phyloP scores from a whole-genome alignment of 2,888 invertebrate genomes.

The Halictus quadricinctus region DNA sequence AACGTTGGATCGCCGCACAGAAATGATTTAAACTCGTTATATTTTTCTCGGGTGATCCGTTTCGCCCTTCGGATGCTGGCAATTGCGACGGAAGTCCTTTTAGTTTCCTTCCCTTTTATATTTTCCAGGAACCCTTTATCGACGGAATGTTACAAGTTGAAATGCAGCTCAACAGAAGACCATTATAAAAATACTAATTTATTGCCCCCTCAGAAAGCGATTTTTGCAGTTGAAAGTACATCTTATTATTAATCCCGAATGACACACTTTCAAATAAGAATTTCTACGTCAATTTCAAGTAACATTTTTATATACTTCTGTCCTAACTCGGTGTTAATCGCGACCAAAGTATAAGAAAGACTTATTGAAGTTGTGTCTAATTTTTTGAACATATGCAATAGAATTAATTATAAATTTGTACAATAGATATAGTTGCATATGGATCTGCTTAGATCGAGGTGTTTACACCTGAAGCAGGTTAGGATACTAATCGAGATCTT shows the following conservation, averaged over 20 bases:
- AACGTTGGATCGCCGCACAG: neutral
- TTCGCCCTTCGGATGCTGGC: neutral
- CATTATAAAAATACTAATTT: neutral
- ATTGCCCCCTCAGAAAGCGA: neutral
- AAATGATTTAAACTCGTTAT: constrained; percentile 21
- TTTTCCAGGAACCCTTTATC: neutral
- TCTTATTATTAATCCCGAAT: no score
- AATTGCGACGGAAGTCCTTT: neutral
- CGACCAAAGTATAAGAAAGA: no score
- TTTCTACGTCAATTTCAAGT: no score
- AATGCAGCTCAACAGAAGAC: neutral
- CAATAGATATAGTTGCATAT: neutral
- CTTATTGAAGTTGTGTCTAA: no score
- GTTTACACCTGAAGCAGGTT: no score
- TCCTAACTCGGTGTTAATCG: no score
- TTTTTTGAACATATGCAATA: no score
- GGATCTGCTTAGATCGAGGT: no score
- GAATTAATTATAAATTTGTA: neutral
- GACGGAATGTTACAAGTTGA: neutral
- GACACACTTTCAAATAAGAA: no score
- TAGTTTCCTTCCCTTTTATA: neutral
- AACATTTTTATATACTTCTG: no score
- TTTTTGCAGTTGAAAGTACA: neutral
- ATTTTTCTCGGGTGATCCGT: neutral
- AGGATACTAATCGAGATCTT: no score